Evolutionary conservation across 2,113 vertebrate species (phyloP).

Genomic region (Bungarus multicinctus): DNA sequence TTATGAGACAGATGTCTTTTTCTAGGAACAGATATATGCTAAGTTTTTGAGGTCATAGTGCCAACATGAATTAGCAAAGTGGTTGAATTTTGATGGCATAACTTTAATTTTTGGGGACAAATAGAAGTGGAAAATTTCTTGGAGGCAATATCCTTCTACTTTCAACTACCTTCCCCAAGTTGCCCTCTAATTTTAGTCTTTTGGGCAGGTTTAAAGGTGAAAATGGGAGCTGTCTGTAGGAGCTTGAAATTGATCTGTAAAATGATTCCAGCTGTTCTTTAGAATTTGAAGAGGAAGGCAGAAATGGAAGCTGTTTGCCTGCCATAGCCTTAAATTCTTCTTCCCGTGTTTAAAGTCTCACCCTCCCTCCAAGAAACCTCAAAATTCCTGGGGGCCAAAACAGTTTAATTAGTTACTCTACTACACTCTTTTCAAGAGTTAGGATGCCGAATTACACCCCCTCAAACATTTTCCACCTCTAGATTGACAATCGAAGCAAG

Average conservation of each 20-base stretch:
- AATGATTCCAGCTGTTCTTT: background rate
- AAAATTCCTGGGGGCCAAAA: background rate
- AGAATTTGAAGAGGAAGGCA: background rate
- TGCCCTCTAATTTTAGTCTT: background rate
- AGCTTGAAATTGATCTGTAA: background rate
- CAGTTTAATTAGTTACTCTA: background rate
- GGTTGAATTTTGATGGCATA: background rate
- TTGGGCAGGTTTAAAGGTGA: background rate
- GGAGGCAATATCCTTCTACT: background rate
- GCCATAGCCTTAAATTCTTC: background rate
- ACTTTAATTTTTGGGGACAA: background rate
- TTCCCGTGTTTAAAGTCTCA: background rate
- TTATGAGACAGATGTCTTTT: background rate
- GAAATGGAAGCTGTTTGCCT: background rate
- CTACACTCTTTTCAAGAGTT: background rate
- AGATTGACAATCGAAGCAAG: background rate
- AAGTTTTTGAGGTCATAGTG: background rate
- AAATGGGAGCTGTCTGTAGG: background rate
- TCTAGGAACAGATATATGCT: background rate
- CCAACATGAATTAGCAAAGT: background rate
- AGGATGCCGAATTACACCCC: background rate
- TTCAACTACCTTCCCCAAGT: background rate
- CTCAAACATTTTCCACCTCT: background rate
- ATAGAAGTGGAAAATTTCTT: background rate
- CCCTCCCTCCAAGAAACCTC: background rate